Evolutionary conservation across 2,888 invertebrate genomes (phyloP).

Genomic region (Subacronicta megacephala): DNA sequence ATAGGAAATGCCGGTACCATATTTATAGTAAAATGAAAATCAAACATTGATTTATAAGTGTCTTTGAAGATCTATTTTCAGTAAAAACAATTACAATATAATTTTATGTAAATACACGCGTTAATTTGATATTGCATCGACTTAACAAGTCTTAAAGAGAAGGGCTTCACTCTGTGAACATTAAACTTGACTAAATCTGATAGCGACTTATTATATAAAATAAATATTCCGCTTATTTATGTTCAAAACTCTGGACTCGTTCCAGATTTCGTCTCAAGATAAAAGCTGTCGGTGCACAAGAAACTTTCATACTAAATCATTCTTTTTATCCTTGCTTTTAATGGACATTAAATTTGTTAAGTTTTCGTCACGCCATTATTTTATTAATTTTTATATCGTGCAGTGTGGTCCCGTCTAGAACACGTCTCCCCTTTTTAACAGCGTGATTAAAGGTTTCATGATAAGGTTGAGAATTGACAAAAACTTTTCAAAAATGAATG

Average conservation of each 20-base stretch:
- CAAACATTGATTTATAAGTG: too few relatives aligned
- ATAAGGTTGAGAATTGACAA: too few relatives aligned
- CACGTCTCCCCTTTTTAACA: not conserved
- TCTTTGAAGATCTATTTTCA: too few relatives aligned
- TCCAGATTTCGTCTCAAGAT: constrained; percentile 65
- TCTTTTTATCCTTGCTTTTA: constrained; percentile 37
- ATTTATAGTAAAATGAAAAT: too few relatives aligned
- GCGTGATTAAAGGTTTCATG: constrained; percentile 20
- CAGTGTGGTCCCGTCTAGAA: not conserved
- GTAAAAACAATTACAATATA: too few relatives aligned
- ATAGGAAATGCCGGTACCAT: too few relatives aligned
- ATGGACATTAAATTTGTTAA: constrained; percentile 43
- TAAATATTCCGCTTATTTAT: constrained; percentile 70
- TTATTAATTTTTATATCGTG: constrained; percentile 9
- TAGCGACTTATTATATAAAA: constrained; percentile 70
- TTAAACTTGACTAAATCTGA: constrained; percentile 63
- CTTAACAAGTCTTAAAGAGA: constrained; percentile 25
- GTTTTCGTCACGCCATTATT: constrained; percentile 39
- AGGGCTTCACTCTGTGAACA: constrained; percentile 8
- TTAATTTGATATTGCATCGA: constrained; percentile 4
- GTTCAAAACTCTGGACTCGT: constrained; percentile 65
- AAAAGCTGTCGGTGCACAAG: constrained; percentile 62
- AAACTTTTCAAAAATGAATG: too few relatives aligned
- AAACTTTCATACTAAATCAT: constrained; percentile 53
- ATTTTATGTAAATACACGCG: not conserved